Percentiles rank a stretch among this genome's conserved stretches.
Conservation (phyloP, 2,797 vertebrate genomes). For the Cryptoblepharus egeriae region DNA sequence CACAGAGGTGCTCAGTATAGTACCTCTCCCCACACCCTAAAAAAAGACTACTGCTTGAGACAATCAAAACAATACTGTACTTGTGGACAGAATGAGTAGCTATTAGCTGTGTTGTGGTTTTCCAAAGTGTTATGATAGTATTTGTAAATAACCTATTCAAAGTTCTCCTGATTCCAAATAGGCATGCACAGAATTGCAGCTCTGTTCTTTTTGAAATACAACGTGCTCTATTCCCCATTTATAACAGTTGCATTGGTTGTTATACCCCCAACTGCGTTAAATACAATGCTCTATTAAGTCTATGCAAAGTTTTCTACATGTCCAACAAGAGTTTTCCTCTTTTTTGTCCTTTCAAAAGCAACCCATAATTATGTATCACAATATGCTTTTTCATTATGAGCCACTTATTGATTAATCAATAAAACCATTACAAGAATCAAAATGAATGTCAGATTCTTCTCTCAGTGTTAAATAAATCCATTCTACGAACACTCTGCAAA, state of each 20-base stretch:
- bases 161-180: background rate
- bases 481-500: background rate
- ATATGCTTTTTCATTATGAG: background rate
- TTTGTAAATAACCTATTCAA: background rate
- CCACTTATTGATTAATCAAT: conserved; percentile 8
- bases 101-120: background rate
- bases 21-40: too few species aligned
- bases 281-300: background rate
- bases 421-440: background rate
- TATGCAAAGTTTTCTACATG: background rate
- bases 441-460: background rate
- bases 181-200: too few species aligned
- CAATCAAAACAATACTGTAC: too few species aligned
- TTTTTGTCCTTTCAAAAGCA: background rate
- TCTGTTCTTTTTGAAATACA: too few species aligned
- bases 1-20: too few species aligned
- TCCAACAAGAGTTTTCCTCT: background rate
- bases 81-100: too few species aligned
- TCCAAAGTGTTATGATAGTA: background rate
- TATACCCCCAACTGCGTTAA: background rate
- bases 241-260: background rate
- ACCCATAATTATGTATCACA: background rate
- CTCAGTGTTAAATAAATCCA: background rate
- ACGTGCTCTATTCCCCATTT: background rate
- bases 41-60: too few species aligned